Base-by-base conservation (phyloP, 1,140 invertebrate species). In the Drosophila guanche region DNA sequence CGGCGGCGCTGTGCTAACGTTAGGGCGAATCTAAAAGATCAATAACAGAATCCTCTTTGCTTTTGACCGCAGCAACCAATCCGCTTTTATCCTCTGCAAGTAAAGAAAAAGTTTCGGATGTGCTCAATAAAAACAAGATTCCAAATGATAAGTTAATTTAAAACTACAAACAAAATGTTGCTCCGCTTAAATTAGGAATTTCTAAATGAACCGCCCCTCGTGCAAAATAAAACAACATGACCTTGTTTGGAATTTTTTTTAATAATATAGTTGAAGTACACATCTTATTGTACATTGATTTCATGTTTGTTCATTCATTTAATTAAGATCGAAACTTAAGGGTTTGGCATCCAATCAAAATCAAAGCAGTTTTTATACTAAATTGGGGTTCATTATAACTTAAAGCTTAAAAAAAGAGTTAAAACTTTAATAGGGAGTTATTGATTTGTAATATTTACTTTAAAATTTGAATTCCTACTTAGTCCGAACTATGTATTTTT, bases 11-110 rank as follows among this genome's bases (percentile, higher is more conserved):
- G 29, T 33, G 29, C 29, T 33, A 33, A 43, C 23, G 27, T 52
- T 79, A 83, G 29, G 79, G 80, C 50, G 80, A 84, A 68, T 84
- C 79, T 63, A 69, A 67, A 63, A 83, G 80, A 45, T 85, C 79
- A 71, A 84, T 84, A 51, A 84, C 79, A 37, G 75, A 83, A 71
- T 46, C 50, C 46, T 84, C 76, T 79, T 79, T 85, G 61, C 55
- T 75, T 14, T 79, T 61, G 45, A 25, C 43, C 43, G 53, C 27
- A 46, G 53, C 27, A 46, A 22, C 10, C 23, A 40, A 12, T 27
- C 14, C 33, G 41, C 61, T 60, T 57, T 33, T 71, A 51, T 79
- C 50, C 61, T 72, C 79, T 84, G 79, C 56, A 84, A 84, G 47
- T 76, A 72, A 72, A 60, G 65, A 72, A 67, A 71, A 58, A 40